Conservation (phyloP, 1,140 invertebrate genomes). For the Calephelis virginiensis region DNA sequence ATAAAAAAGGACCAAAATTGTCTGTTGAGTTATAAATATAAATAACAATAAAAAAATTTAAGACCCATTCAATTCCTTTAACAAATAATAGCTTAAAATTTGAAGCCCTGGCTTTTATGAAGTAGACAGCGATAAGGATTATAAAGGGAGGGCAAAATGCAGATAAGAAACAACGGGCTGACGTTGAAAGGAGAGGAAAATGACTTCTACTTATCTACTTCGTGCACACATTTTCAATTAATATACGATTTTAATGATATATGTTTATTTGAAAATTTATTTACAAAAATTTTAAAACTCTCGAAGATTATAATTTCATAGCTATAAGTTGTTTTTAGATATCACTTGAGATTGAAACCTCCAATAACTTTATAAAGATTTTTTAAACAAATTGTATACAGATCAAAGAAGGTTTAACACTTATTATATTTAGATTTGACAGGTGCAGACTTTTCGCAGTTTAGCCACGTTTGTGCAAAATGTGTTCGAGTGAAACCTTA, state of each 20-base stretch:
- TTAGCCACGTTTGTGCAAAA: too few relatives aligned
- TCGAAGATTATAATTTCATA: slow-evolving; percentile 14
- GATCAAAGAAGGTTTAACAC: too few relatives aligned
- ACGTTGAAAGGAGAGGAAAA: slow-evolving; percentile 54
- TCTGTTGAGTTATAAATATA: too few relatives aligned
- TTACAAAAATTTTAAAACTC: slow-evolving; percentile 34
- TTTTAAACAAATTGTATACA: too few relatives aligned
- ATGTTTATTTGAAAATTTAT: slow-evolving; percentile 32
- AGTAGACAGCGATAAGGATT: slow-evolving; percentile 70
- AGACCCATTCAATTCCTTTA: slow-evolving; percentile 49
- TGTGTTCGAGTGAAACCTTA: too few relatives aligned
- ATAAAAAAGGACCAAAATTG: too few relatives aligned
- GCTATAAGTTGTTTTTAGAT: background rate
- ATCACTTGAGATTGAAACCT: background rate
- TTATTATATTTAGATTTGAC: too few relatives aligned
- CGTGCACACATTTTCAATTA: slow-evolving; percentile 19
- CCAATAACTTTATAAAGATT: too few relatives aligned
- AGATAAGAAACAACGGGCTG: slow-evolving; percentile 68
- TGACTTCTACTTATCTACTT: slow-evolving; percentile 39
- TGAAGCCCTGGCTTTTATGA: slow-evolving; percentile 64
- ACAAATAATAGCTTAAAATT: slow-evolving; percentile 63
- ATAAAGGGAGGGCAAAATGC: slow-evolving; percentile 61
- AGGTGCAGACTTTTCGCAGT: too few relatives aligned
- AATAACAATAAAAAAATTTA: slow-evolving; percentile 33
- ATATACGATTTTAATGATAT: slow-evolving; percentile 15